Conservation (phyloP, 2,888 invertebrate species). For the Chaetoderma sp. region DNA sequence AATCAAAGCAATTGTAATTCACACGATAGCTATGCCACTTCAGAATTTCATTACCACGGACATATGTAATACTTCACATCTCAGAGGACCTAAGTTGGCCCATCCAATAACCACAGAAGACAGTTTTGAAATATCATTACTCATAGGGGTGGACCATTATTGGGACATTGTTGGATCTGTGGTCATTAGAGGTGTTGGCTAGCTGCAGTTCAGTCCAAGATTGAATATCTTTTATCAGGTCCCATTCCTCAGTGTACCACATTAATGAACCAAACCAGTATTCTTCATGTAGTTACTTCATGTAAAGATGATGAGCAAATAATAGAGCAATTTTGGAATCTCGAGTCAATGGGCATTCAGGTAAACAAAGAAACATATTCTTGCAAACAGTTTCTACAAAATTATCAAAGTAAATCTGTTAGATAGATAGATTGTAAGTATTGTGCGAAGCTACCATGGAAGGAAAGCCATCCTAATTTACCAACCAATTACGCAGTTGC, state of each 20-base stretch:
- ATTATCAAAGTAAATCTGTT: constrained; percentile 14
- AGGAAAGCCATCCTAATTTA: constrained; percentile 14
- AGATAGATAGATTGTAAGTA: constrained; percentile 13
- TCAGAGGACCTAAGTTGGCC: too few species aligned
- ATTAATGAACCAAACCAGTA: too few species aligned
- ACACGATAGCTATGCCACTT: too few species aligned
- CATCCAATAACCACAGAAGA: too few species aligned
- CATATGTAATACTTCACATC: neutral
- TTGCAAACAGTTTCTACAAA: neutral
- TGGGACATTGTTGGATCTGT: neutral
- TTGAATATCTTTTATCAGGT: neutral
- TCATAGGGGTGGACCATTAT: constrained; percentile 3
- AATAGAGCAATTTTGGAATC: constrained; percentile 19
- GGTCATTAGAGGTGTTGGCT: neutral
- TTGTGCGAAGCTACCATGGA: constrained; percentile 27
- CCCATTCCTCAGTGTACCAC: neutral
- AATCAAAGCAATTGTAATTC: too few species aligned
- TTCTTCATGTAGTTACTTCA: too few species aligned
- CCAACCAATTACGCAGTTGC: constrained; percentile 20
- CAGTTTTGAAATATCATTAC: neutral
- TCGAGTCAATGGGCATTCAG: constrained; percentile 1
- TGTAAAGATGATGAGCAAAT: too few species aligned
- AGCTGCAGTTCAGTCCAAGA: too few species aligned
- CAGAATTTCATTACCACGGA: neutral
- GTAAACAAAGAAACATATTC: constrained; percentile 1